Base-by-base conservation (phyloP, 2,113 vertebrate species). In the Cynocephalus volans region DNA sequence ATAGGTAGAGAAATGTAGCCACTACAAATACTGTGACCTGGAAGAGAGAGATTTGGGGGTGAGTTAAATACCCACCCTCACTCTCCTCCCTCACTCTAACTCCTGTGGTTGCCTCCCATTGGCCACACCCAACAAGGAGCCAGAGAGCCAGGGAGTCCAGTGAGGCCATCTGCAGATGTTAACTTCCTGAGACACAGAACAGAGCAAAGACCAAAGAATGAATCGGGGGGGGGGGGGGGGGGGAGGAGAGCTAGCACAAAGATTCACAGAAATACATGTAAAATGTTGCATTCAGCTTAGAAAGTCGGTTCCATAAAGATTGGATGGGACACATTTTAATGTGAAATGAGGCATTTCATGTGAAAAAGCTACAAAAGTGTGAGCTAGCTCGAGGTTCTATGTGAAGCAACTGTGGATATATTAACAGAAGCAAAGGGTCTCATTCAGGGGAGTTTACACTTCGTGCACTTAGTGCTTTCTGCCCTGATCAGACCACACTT, bases 231-330 rank as follows among this genome's bases (percentile, higher is more conserved):
- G 41, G 41, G 41, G 41, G 31, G 21, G 33, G 1, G 19, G 56
- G 36, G 72, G 23, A 72, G 13, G 69, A 48, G 33, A 28, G 52
- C 45, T 26, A 54, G 9, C 19, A 54, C 21, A 64, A 64, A 90
- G 58, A 80, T 48, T 70, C 70, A 85, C 81, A 65, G 45, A 76
- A 88, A 77, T 33, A 52, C 15, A n/a, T 28, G 36, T 54, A 56
- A 82, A 90, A 87, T 72, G 41, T 82, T 56, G 10, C 52, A 54
- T 87, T 82, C 45, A 67, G 36, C 45, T 73, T 94, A 82, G 69
- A 69, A 94, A 79, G 76, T n/a, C 76, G n/a, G 17, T 90, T 95
- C 58, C 28, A 50, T 88, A 54, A 76, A 95, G 93, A 77, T 77
- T 50, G 86, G 19, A 69, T 26, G 31, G 67, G 85, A 67, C 28